phyloP scores from a whole-genome alignment of 2,797 vertebrate species.

The Periparus ater region DNA sequence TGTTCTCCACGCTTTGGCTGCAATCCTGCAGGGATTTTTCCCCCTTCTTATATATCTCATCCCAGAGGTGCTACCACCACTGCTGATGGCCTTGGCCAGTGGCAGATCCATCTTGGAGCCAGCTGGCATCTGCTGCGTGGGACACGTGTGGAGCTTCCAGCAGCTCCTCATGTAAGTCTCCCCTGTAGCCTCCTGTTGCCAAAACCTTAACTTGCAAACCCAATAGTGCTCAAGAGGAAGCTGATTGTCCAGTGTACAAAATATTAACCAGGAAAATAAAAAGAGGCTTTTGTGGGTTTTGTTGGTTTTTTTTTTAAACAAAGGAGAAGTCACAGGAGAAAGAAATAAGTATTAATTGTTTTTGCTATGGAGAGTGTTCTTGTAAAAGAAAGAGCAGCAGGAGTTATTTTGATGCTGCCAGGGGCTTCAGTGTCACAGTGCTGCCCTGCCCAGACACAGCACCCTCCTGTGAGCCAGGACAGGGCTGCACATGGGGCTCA shows the following conservation, averaged over 20 bases:
- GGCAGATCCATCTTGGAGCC: not conserved
- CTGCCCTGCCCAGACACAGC: not conserved
- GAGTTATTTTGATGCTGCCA: not conserved
- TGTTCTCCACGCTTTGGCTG: not conserved
- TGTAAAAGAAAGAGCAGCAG: rapidly evolving
- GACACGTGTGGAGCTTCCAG: rapidly evolving
- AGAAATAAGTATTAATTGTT: not conserved
- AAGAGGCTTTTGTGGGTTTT: too few species aligned
- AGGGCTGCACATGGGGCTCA: rapidly evolving
- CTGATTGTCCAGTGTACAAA: not conserved
- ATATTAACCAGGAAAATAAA: not conserved
- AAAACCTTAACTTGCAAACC: not conserved
- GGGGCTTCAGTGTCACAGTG: rapidly evolving
- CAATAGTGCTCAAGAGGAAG: not conserved
- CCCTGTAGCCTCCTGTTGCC: not conserved
- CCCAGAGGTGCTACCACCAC: not conserved
- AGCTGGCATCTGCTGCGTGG: not conserved
- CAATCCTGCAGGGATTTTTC: not conserved
- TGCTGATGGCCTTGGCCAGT: not conserved
- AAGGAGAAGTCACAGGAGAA: not conserved
- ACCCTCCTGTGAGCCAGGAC: not conserved
- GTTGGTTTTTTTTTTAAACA: not conserved
- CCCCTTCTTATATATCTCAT: not conserved
- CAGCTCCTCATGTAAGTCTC: not conserved
- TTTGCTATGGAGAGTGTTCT: not conserved